These are phyloP conservation scores for Charina bottae DNA, from an alignment of 2,113 vertebrate species.

Conservation along the genomic window DNA sequence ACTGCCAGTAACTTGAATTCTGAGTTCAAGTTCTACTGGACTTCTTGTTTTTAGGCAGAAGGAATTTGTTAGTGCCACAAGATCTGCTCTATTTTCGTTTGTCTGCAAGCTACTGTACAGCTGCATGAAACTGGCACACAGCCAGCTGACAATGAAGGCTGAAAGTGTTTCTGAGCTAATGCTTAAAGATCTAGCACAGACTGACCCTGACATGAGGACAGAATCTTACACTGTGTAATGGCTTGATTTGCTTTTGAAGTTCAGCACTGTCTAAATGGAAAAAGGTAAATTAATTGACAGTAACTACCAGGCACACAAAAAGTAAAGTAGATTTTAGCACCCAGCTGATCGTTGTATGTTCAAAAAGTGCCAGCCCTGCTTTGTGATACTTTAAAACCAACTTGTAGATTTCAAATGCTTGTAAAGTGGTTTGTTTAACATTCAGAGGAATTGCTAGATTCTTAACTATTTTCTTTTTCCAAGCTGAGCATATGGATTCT, in stretches of 20 bases:
- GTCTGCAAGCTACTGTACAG: background rate
- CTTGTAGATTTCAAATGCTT: background rate
- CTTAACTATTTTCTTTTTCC: background rate
- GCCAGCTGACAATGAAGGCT: background rate
- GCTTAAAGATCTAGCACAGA: background rate
- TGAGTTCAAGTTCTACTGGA: background rate
- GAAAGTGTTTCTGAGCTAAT: slow-evolving; percentile 9
- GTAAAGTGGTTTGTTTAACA: background rate
- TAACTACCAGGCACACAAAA: background rate
- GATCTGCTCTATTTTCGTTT: slow-evolving; percentile 9
- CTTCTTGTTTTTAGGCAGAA: background rate
- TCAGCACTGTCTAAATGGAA: background rate
- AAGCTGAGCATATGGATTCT: background rate
- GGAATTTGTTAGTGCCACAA: background rate
- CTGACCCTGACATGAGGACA: background rate
- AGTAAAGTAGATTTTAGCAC: background rate
- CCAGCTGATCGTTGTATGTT: background rate
- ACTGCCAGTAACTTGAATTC: background rate
- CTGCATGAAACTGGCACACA: background rate
- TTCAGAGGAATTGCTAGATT: background rate
- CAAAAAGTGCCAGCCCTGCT: background rate
- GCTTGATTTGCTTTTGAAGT: background rate
- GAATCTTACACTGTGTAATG: background rate
- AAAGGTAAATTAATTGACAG: background rate
- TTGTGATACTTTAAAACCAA: background rate